A percentile compares a stretch with the other conserved stretches of the same genome.
These are phyloP conservation scores for Erinaceus europaeus DNA, from an alignment of 2,113 vertebrate species.

Conservation along the genomic window DNA sequence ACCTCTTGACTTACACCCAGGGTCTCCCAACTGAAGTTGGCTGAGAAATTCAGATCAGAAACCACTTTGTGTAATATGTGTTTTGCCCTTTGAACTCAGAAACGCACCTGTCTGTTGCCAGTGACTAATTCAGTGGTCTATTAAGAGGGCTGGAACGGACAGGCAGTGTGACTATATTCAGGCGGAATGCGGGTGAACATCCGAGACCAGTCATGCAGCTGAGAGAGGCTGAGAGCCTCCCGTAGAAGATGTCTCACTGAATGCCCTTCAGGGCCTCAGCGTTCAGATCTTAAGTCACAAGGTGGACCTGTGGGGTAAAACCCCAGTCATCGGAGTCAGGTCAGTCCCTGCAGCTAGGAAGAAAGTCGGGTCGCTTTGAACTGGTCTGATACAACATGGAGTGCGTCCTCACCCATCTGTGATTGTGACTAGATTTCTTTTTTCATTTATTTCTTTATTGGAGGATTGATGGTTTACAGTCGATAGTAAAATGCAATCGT, in stretches of 20 bases:
- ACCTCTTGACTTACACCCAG: constrained; percentile 33
- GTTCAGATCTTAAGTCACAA: background rate
- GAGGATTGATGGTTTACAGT: no score
- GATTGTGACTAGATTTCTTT: constrained; percentile 17
- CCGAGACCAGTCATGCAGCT: background rate
- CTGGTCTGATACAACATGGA: background rate
- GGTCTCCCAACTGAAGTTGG: constrained; percentile 36
- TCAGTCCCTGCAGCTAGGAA: background rate
- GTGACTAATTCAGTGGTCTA: constrained; percentile 4
- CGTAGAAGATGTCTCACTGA: background rate
- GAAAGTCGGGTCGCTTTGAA: constrained; percentile 29
- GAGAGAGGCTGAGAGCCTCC: background rate
- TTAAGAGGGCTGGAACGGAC: background rate
- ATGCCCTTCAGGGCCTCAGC: background rate
- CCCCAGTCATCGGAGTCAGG: background rate
- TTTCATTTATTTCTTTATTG: no score
- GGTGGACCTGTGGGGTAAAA: background rate
- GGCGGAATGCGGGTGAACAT: background rate
- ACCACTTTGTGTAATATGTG: constrained; percentile 28
- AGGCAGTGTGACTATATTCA: constrained; percentile 1
- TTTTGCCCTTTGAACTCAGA: constrained; percentile 40
- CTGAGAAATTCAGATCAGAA: constrained; percentile 53
- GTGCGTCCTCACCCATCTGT: constrained; percentile 3
- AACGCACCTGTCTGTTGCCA: background rate
- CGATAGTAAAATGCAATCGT: no score